Percentiles rank a stretch among this genome's conserved stretches.
Evolutionary conservation across 1,140 invertebrate species (phyloP).

Genomic region (Plectrocnemia conspersa): DNA sequence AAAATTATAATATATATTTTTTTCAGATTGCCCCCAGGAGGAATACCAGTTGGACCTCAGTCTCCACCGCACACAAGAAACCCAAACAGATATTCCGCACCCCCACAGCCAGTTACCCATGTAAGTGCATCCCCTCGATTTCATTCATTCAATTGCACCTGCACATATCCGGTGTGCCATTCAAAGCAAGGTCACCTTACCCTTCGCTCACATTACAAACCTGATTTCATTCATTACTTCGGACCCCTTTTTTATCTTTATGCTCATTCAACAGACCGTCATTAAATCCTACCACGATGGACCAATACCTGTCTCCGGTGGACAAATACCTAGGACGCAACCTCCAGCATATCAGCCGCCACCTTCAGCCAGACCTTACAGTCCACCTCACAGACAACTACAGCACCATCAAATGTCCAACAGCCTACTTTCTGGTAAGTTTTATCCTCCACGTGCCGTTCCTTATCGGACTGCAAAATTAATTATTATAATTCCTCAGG

Average conservation of each 20-base stretch:
- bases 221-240: too few relatives aligned
- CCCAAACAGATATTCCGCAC: conserved; percentile 15
- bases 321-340: conserved; percentile 13
- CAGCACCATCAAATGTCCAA: conserved; percentile 25
- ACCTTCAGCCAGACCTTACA: conserved; percentile 27
- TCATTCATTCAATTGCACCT: too few relatives aligned
- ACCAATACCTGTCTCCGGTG: conserved; percentile 39
- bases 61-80: conserved; percentile 23
- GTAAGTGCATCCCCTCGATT: conserved; percentile 21
- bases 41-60: conserved; percentile 27
- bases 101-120: conserved; percentile 27
- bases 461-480: too few relatives aligned
- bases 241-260: too few relatives aligned
- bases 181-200: background rate
- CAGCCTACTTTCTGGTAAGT: conserved; percentile 9
- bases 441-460: too few relatives aligned
- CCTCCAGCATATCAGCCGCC: conserved; percentile 33
- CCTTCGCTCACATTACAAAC: too few relatives aligned
- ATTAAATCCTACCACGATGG: conserved; percentile 52
- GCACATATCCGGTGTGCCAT: background rate
- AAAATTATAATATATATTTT: conserved; percentile 3
- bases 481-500: conserved; percentile 17
- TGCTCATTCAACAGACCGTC: conserved; percentile 50
- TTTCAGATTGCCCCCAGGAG: conserved; percentile 29
- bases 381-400: conserved; percentile 24